phyloP scores from a whole-genome alignment of 1,140 invertebrate species.

The Drosophila rufa region DNA sequence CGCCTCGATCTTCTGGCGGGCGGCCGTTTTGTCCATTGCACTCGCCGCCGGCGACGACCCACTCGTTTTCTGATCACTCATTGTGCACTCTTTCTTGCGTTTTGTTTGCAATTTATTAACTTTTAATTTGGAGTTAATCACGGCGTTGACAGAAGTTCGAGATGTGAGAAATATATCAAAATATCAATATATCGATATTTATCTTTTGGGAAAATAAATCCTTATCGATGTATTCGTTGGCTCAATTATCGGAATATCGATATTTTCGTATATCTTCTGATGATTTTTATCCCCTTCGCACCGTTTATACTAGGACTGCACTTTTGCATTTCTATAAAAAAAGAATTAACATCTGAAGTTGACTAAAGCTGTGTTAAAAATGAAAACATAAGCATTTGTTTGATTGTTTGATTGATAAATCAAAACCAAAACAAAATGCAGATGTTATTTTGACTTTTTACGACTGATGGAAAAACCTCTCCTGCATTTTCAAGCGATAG shows the following conservation, averaged over 20 bases:
- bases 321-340: too few relatives aligned
- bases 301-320: too few relatives aligned
- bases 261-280: neutral
- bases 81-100: slow-evolving; percentile 48
- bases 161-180: neutral
- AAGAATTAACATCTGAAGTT: too few relatives aligned
- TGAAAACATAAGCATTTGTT: too few relatives aligned
- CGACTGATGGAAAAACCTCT: too few relatives aligned
- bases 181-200: slow-evolving; percentile 1
- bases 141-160: slow-evolving; percentile 34
- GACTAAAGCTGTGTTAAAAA: too few relatives aligned
- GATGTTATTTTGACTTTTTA: too few relatives aligned
- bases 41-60: slow-evolving; percentile 29
- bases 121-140: slow-evolving; percentile 60
- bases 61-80: slow-evolving; percentile 63
- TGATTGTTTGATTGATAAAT: too few relatives aligned
- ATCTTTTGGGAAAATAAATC: neutral
- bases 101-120: slow-evolving; percentile 47
- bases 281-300: too few relatives aligned
- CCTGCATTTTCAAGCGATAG: too few relatives aligned
- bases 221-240: neutral
- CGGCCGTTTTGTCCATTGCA: slow-evolving; percentile 46
- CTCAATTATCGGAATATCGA: neutral
- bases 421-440: too few relatives aligned
- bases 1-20: slow-evolving; percentile 86